A percentile compares a stretch with the other conserved stretches of the same genome.
Evolutionary conservation across 1,140 invertebrate genomes (phyloP).

Genomic region (Drosophila sucinea): DNA sequence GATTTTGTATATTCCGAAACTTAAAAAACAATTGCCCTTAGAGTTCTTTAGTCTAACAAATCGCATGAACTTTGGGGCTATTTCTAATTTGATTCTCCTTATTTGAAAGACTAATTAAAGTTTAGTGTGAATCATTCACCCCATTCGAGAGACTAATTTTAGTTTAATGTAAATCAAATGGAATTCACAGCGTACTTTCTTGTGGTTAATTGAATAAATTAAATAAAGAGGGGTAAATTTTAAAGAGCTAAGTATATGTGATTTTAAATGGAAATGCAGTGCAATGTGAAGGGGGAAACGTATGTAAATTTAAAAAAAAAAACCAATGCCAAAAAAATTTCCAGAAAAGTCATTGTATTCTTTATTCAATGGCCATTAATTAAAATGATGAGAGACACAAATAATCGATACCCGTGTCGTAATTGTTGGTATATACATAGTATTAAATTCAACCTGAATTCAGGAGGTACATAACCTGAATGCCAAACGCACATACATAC

Average conservation of each 20-base stretch:
- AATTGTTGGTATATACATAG: slow-evolving; percentile 28
- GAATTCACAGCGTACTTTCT: too few relatives aligned
- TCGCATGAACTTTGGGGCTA: too few relatives aligned
- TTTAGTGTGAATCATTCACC: too few relatives aligned
- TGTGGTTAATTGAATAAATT: too few relatives aligned
- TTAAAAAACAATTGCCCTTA: too few relatives aligned
- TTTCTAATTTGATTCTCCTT: too few relatives aligned
- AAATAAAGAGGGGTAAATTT: too few relatives aligned
- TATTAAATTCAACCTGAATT: slow-evolving; percentile 40
- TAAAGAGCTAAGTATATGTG: slow-evolving; percentile 1
- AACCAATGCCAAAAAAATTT: slow-evolving; percentile 1
- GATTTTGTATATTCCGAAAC: too few relatives aligned
- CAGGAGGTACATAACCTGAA: slow-evolving; percentile 6
- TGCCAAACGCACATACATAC: not conserved
- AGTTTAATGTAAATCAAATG: too few relatives aligned
- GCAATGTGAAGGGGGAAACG: not conserved
- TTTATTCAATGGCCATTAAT: slow-evolving; percentile 43
- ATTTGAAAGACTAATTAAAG: too few relatives aligned
- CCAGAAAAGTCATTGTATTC: slow-evolving; percentile 44
- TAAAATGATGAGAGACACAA: slow-evolving; percentile 19
- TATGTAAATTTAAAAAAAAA: slow-evolving; percentile 25
- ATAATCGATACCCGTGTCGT: slow-evolving; percentile 15
- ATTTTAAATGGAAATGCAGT: slow-evolving; percentile 2
- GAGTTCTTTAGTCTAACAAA: too few relatives aligned
- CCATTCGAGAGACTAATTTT: too few relatives aligned